Conservation (phyloP, 2,888 invertebrate species). For the Periphyllus acericola region DNA sequence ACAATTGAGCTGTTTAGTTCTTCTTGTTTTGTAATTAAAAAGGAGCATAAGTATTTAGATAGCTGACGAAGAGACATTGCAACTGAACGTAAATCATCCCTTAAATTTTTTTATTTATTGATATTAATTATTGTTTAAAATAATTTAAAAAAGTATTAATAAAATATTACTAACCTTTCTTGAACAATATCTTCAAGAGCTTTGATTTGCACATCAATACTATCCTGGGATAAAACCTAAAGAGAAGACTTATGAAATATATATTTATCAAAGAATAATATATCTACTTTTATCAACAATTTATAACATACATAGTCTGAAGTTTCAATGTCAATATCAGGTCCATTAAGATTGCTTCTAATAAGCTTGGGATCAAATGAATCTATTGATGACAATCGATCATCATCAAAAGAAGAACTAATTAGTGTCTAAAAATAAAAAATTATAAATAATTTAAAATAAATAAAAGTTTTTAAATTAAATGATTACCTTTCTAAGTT, state of each 20-base stretch:
- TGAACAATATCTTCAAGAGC: slow-evolving; percentile 57
- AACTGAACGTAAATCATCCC: slow-evolving; percentile 61
- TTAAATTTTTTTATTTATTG: slow-evolving; percentile 19
- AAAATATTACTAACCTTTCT: slow-evolving; percentile 33
- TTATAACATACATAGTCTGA: slow-evolving; percentile 49
- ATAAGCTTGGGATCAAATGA: slow-evolving; percentile 33
- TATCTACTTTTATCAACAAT: neutral
- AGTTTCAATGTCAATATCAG: slow-evolving; percentile 54
- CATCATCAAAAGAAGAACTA: slow-evolving; percentile 51
- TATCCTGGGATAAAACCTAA: slow-evolving; percentile 58
- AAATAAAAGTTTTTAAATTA: too few species aligned
- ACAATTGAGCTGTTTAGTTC: slow-evolving; percentile 61
- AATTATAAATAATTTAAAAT: neutral
- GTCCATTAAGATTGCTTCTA: slow-evolving; percentile 19
- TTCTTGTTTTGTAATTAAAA: slow-evolving; percentile 61
- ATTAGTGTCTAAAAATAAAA: slow-evolving; percentile 44
- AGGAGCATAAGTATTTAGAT: slow-evolving; percentile 60
- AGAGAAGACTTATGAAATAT: neutral
- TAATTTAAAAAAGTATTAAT: slow-evolving; percentile 3
- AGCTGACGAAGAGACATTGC: slow-evolving; percentile 59
- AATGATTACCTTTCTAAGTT: slow-evolving; percentile 48
- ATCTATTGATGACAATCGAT: slow-evolving; percentile 46
- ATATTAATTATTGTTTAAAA: neutral
- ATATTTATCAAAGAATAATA: neutral
- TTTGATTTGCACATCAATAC: slow-evolving; percentile 58